Conservation (phyloP, 1,140 invertebrate species). For the Ctenoplectra terminalis region DNA sequence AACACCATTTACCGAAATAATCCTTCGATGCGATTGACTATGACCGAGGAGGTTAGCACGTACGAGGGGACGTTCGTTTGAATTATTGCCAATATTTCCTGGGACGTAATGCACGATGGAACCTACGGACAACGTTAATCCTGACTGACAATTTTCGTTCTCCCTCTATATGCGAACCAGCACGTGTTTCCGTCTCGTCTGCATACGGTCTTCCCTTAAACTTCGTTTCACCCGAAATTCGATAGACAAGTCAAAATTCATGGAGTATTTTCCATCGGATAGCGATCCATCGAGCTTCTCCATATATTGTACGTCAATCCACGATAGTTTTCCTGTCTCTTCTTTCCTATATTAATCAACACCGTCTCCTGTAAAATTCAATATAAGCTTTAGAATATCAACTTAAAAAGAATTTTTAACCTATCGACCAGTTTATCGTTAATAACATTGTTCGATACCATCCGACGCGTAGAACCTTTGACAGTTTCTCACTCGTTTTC, state of each 20-base stretch:
- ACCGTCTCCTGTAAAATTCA: no score
- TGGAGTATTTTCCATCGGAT: constrained; percentile 9
- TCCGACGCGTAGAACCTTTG: neutral
- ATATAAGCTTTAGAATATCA: neutral
- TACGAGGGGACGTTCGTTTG: constrained; percentile 40
- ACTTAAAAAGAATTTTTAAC: neutral
- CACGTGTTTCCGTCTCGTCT: neutral
- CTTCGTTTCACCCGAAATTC: neutral
- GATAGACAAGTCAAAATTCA: constrained; percentile 35
- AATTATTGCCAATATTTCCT: constrained; percentile 56
- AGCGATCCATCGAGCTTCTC: neutral
- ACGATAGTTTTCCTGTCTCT: neutral
- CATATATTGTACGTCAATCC: neutral
- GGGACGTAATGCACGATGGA: constrained; percentile 41
- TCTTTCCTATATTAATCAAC: neutral
- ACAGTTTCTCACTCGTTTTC: neutral
- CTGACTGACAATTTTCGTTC: constrained; percentile 51
- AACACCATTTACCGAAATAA: constrained; percentile 13
- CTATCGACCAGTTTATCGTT: neutral
- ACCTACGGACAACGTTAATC: constrained; percentile 50
- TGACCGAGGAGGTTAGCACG: constrained; percentile 33
- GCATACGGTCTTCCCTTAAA: constrained; percentile 25
- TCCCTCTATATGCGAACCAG: constrained; percentile 3
- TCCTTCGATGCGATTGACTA: constrained; percentile 26
- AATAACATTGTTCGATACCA: no score